phyloP scores from a whole-genome alignment of 2,113 vertebrate genomes.

The Embiotoca jacksoni region DNA sequence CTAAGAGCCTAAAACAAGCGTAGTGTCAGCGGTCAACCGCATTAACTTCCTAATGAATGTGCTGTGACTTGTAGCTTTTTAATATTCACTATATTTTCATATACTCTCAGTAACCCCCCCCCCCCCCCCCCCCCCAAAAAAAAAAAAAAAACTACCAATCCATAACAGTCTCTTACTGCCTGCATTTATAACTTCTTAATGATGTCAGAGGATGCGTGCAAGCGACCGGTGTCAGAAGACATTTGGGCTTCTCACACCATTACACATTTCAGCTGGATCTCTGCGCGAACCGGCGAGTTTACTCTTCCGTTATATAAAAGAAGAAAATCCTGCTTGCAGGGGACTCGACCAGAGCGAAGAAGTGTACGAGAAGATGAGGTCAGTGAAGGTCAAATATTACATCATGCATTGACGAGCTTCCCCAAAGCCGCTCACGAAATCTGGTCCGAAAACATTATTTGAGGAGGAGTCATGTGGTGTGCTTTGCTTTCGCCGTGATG shows the following conservation, averaged over 20 bases:
- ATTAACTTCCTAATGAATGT: conserved; percentile 9
- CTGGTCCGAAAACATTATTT: background rate
- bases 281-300: conserved; percentile 28
- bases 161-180: conserved; percentile 18
- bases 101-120: conserved; percentile 17
- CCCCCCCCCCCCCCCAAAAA: background rate
- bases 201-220: conserved; percentile 20
- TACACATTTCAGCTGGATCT: conserved; percentile 38
- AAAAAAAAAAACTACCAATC: conserved; percentile 24
- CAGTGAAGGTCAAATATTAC: conserved; percentile 4
- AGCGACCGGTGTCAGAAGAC: conserved; percentile 16
- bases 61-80: conserved; percentile 24
- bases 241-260: conserved; percentile 38
- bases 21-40: conserved; percentile 4
- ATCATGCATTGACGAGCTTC: background rate
- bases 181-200: conserved; percentile 42
- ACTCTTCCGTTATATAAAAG: conserved; percentile 11
- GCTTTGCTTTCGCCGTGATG: background rate
- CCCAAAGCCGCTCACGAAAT: background rate
- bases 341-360: background rate
- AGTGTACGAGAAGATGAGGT: conserved; percentile 5
- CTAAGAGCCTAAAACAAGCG: conserved; percentile 4
- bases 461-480: background rate
- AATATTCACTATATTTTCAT: conserved; percentile 6
- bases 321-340: background rate